phyloP scores from a whole-genome alignment of 2,888 invertebrate species.

The Ophioninae sp. region DNA sequence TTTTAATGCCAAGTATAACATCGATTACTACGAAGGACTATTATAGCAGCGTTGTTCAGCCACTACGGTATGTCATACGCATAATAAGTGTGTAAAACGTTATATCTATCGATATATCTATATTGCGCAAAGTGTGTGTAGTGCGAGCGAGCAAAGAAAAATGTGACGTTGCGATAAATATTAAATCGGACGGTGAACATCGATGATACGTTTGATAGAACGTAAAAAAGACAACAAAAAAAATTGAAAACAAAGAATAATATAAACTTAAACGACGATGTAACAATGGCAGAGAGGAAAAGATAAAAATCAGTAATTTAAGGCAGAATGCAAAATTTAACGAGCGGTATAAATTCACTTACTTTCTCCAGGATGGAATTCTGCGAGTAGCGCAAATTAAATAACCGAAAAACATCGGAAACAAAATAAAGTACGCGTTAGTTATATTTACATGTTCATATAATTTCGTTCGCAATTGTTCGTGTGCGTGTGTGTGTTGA shows the following conservation, averaged over 20 bases:
- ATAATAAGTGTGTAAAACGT: conserved; percentile 27
- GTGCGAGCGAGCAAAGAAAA: conserved; percentile 64
- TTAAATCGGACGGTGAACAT: conserved; percentile 35
- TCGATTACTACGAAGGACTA: conserved; percentile 46
- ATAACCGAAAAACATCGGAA: conserved; percentile 80
- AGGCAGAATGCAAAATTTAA: conserved; percentile 63
- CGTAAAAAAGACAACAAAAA: conserved; percentile 12
- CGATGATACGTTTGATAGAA: conserved; percentile 37
- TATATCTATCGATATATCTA: conserved; percentile 15
- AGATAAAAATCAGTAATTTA: conserved; percentile 49
- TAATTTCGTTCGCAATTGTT: not conserved
- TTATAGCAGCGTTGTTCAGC: conserved; percentile 63
- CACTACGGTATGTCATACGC: conserved; percentile 58
- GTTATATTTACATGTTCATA: conserved; percentile 64
- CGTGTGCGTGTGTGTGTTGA: no score
- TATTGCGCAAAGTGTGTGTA: not conserved
- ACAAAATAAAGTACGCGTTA: conserved; percentile 81
- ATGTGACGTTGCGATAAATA: conserved; percentile 54
- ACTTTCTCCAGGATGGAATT: conserved; percentile 98
- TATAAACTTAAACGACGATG: conserved; percentile 25
- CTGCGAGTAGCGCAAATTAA: conserved; percentile 84
- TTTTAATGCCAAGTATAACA: conserved; percentile 45
- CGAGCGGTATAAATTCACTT: conserved; percentile 82
- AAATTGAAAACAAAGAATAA: no score
- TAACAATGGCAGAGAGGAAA: conserved; percentile 15